phyloP scores from a whole-genome alignment of 1,140 invertebrate genomes.

The Hirudo medicinalis region DNA sequence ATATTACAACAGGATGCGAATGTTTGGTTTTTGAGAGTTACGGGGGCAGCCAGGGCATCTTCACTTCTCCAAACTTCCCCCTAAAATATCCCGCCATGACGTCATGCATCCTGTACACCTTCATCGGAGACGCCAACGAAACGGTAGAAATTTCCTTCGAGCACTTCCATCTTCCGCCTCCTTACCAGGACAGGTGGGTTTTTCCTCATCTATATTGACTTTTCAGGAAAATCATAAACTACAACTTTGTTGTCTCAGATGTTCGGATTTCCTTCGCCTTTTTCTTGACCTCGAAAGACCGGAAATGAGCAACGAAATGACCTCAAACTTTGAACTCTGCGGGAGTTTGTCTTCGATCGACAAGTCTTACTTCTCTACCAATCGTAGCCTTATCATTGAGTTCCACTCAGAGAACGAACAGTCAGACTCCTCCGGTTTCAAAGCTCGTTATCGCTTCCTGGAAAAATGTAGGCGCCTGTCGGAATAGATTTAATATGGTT shows the following conservation, averaged over 20 bases:
- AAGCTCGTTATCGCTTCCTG: constrained; percentile 64
- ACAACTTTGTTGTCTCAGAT: not conserved
- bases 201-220: not conserved
- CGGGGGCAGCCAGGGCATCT: constrained; percentile 61
- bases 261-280: constrained; percentile 10
- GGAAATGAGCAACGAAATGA: constrained; percentile 3
- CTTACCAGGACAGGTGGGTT: not conserved
- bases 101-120: constrained; percentile 18
- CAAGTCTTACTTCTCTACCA: constrained; percentile 57
- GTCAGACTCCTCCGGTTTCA: constrained; percentile 55
- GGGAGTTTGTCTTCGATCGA: constrained; percentile 1
- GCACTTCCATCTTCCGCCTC: constrained; percentile 8
- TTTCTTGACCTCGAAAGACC: constrained; percentile 18
- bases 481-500: no score
- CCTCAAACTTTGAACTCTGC: constrained; percentile 13
- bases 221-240: not conserved
- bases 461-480: constrained; percentile 50
- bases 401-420: constrained; percentile 51
- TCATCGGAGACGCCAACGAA: constrained; percentile 16
- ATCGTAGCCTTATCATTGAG: constrained; percentile 62
- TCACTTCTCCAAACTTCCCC: constrained; percentile 68
- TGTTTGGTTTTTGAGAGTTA: constrained; percentile 64
- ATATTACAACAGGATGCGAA: constrained; percentile 53
- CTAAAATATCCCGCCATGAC: constrained; percentile 44
- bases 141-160: constrained; percentile 11